Percentiles rank a stretch among this genome's conserved stretches.
These are phyloP conservation scores for Seriola quinqueradiata DNA, from an alignment of 2,113 vertebrate genomes.

Conservation along the genomic window DNA sequence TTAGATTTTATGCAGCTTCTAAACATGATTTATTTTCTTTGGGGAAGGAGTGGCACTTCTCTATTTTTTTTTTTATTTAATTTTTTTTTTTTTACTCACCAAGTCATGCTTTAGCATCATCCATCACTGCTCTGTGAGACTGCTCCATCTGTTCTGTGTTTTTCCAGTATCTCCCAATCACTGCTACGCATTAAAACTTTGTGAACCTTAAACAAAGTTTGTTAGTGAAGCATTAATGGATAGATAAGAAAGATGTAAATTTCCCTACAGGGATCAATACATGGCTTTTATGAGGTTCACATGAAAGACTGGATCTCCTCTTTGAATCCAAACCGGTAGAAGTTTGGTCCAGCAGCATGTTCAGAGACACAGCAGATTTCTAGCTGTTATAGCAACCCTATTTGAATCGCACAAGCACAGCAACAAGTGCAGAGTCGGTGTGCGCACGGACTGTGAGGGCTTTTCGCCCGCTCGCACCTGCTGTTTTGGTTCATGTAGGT, in stretches of 20 bases:
- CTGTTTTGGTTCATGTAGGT: not conserved
- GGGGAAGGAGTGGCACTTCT: slow-evolving; percentile 18
- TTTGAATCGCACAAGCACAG: not conserved
- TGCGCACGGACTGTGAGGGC: not conserved
- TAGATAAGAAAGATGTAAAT: not conserved
- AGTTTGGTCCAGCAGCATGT: too few relatives aligned
- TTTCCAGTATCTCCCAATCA: not conserved
- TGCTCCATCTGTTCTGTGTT: slow-evolving; percentile 13
- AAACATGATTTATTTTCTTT: slow-evolving; percentile 53
- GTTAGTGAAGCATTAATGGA: not conserved
- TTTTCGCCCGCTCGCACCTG: not conserved
- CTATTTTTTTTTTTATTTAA: not conserved
- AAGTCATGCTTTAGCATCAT: slow-evolving; percentile 25
- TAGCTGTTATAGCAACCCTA: too few relatives aligned
- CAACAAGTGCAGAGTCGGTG: not conserved
- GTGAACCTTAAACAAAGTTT: not conserved
- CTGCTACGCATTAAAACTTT: not conserved
- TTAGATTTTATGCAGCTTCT: slow-evolving; percentile 38
- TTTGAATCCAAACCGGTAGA: not conserved
- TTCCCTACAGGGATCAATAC: not conserved
- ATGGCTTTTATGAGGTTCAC: not conserved
- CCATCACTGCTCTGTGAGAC: slow-evolving; percentile 21
- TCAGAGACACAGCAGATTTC: too few relatives aligned
- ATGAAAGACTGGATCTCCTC: not conserved
- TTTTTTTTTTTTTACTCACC: slow-evolving; percentile 15